Evolutionary conservation across 2,888 invertebrate species (phyloP).

Genomic region (Lasioglossum lativentre): DNA sequence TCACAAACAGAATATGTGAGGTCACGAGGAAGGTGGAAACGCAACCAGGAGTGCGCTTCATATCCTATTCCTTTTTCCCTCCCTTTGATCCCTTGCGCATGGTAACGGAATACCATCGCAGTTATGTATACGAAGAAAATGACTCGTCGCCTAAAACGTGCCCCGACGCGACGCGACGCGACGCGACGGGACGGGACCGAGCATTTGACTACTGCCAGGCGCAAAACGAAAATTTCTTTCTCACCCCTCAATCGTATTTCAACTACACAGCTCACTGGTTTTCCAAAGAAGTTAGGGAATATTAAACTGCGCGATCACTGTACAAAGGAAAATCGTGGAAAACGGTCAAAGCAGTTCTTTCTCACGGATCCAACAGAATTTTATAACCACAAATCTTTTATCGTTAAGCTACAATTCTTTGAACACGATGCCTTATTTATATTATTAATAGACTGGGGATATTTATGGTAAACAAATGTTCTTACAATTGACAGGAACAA

Average conservation of each 20-base stretch:
- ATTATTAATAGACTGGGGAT: too few species aligned
- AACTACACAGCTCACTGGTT: not conserved
- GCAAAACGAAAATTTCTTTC: not conserved
- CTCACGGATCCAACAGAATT: not conserved
- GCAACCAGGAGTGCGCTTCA: slow-evolving; percentile 30
- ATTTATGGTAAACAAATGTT: too few species aligned
- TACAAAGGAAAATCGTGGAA: not conserved
- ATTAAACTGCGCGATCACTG: not conserved
- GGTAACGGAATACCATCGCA: slow-evolving; percentile 48
- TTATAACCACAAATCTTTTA: not conserved
- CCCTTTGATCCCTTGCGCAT: slow-evolving; percentile 47
- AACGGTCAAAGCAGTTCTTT: not conserved
- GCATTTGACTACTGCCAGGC: not conserved
- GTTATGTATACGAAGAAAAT: slow-evolving; percentile 54
- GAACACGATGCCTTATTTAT: not conserved
- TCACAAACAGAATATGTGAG: slow-evolving; percentile 56
- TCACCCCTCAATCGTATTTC: not conserved
- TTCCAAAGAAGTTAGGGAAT: not conserved
- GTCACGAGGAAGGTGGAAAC: slow-evolving; percentile 17
- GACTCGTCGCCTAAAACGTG: slow-evolving; percentile 45
- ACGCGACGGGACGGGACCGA: slow-evolving; percentile 11
- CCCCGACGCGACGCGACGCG: not conserved
- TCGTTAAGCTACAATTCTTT: not conserved
- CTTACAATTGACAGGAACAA: too few species aligned
- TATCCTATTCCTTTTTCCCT: slow-evolving; percentile 63